These are phyloP conservation scores for Axis porcinus DNA, from an alignment of 2,113 vertebrate genomes.

Conservation along the genomic window DNA sequence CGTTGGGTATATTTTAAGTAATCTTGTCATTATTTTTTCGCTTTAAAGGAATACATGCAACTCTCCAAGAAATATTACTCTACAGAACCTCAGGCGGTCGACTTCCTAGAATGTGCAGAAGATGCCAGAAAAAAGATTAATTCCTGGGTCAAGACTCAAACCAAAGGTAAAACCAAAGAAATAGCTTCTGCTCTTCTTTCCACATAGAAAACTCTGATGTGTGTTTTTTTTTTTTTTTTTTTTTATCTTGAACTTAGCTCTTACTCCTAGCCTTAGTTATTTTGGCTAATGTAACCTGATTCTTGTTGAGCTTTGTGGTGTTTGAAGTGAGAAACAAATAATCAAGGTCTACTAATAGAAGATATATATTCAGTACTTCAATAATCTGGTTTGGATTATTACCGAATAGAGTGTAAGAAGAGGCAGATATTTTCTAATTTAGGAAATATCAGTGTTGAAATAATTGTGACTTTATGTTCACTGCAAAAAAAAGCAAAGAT, in stretches of 20 bases:
- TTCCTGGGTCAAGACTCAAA: slow-evolving; percentile 79
- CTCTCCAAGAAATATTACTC: slow-evolving; percentile 75
- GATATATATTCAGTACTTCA: background rate
- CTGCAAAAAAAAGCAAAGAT: background rate
- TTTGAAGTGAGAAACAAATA: background rate
- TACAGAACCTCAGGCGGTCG: slow-evolving; percentile 67
- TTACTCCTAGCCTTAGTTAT: background rate
- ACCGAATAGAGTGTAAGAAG: background rate
- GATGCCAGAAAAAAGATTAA: slow-evolving; percentile 78
- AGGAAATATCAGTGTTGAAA: background rate
- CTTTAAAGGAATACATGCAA: slow-evolving; percentile 74
- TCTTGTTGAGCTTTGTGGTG: background rate
- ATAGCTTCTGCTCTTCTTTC: background rate
- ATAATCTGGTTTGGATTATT: background rate
- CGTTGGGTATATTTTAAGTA: background rate
- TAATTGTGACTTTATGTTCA: background rate
- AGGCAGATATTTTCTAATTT: background rate
- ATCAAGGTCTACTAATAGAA: background rate
- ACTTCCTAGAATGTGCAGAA: slow-evolving; percentile 76
- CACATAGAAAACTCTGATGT: background rate
- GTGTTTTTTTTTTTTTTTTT: too few species aligned
- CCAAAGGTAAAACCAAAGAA: slow-evolving; percentile 74
- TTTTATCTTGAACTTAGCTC: background rate
- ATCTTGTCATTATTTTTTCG: background rate
- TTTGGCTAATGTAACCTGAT: background rate